Percentiles rank a stretch among this genome's conserved stretches.
Conservation (phyloP, 2,888 invertebrate genomes). For the Miltochrista miniata region DNA sequence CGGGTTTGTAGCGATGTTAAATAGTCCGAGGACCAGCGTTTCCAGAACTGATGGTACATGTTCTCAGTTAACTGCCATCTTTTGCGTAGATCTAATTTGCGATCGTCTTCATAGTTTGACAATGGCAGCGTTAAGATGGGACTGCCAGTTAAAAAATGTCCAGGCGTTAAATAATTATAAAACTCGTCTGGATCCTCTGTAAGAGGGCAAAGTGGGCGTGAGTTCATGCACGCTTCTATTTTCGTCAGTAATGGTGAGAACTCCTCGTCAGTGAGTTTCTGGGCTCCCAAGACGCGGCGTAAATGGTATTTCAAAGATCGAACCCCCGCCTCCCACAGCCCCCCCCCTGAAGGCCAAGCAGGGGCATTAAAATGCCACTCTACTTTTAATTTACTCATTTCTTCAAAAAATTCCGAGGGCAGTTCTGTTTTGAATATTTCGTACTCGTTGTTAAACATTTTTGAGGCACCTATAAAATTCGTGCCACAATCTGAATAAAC, state of each 20-base stretch:
- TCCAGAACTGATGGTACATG: constrained; percentile 17
- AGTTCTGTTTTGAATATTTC: no score
- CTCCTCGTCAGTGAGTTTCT: constrained; percentile 4
- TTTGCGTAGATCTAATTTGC: neutral
- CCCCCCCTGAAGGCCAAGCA: no score
- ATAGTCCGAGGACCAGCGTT: constrained; percentile 10
- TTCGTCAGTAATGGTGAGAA: constrained; percentile 2
- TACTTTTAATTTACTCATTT: no score
- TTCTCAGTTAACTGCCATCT: constrained; percentile 14
- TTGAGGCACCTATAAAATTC: no score
- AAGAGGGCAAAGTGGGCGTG: constrained; percentile 21
- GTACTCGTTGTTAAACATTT: no score
- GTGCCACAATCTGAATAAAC: no score
- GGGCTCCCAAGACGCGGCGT: neutral
- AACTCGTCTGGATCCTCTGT: constrained; percentile 28
- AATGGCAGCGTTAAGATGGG: constrained; percentile 2
- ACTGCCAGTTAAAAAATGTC: constrained; percentile 25
- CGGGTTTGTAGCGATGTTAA: constrained; percentile 10
- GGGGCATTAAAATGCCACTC: no score
- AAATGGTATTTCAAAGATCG: neutral
- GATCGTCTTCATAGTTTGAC: neutral
- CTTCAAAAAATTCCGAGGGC: no score
- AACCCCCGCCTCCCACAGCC: no score
- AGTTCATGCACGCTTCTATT: constrained; percentile 15
- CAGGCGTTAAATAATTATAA: constrained; percentile 24